Evolutionary conservation across 1,140 invertebrate species (phyloP), one percentile per base, ranked within the genome.

Genomic region (Schmidtea mediterranea): DNA sequence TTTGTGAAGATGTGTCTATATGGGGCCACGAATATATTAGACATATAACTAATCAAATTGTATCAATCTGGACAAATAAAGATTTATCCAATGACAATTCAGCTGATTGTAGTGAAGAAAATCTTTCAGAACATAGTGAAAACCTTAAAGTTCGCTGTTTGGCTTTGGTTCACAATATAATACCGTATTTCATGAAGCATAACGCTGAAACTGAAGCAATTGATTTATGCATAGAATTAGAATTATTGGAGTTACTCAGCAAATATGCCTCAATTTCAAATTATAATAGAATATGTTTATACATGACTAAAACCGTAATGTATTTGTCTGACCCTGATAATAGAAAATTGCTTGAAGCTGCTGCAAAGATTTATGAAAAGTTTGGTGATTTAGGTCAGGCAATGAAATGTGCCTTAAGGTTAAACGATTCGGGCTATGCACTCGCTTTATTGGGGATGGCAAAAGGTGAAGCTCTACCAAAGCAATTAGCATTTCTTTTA

Each of bases 21-120:
- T 98, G 92, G 92, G 92, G 92, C 1, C 90, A 97, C 69, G 92
- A 98, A 70, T 98, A 97, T 73, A 86, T 98, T 13, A 74, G 79
- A 45, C 47, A 50, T 36, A 38, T 50, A 22, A 43, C 49, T 9
- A 16, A 15, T 46, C 18, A 16, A 26, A 21, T 22, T 41, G 19
- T 32, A 21, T 6, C 15, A 6, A 19, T 38, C 2, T 48, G 22
- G 49, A 45, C 19, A 15, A 45, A 45, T 5, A 21, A 22, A 2
- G 43, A 45, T 6, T 21, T 45, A 10, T 6, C 26, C 10, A 32
- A 32, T 32, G 26, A 32, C 10, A 10, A 32, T 32, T 6, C 10
- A 6, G 26, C 10, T 32, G 26, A 32, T 32, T 32, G 26, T 32
- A 32, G 10, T 32, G 10, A 10, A 32, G 26, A 32, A 32, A 32